A percentile compares a stretch with the other conserved stretches of the same genome.
phyloP scores from a whole-genome alignment of 2,888 invertebrate genomes.

The Ichneumoninae sp. region DNA sequence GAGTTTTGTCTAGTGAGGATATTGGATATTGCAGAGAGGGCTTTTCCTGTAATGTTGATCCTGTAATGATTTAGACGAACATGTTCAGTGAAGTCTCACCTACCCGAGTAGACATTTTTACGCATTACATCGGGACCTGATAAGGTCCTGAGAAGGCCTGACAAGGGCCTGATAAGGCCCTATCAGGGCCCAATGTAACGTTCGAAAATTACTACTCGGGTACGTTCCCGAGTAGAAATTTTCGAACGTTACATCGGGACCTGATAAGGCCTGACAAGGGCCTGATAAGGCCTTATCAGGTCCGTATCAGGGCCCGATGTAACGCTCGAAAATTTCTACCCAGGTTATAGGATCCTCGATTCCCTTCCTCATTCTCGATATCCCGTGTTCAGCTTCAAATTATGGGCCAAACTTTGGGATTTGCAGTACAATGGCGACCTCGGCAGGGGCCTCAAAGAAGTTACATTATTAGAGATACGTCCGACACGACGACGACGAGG shows the following conservation, averaged over 20 bases:
- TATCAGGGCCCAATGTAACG: no score
- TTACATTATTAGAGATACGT: constrained; percentile 71
- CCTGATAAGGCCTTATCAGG: no score
- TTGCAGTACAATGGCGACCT: constrained; percentile 79
- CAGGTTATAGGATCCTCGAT: not conserved
- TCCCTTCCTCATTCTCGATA: constrained; percentile 56
- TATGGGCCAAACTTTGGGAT: constrained; percentile 77
- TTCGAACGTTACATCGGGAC: no score
- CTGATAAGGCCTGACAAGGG: no score
- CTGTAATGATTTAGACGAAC: not conserved
- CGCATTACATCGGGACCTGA: no score
- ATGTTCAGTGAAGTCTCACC: constrained; percentile 24
- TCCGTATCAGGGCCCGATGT: no score
- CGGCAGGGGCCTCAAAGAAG: constrained; percentile 71
- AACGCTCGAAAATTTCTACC: no score
- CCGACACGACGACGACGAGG: constrained; percentile 35
- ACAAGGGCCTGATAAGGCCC: no score
- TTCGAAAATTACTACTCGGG: no score
- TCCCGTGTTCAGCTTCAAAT: constrained; percentile 74
- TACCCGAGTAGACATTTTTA: not conserved
- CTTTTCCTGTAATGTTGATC: not conserved
- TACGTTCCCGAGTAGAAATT: no score
- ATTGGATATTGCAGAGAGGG: not conserved
- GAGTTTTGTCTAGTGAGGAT: not conserved
- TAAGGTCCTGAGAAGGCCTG: no score